Base-by-base conservation (phyloP, 2,797 vertebrate genomes). In the Aselliscus stoliczkanus region DNA sequence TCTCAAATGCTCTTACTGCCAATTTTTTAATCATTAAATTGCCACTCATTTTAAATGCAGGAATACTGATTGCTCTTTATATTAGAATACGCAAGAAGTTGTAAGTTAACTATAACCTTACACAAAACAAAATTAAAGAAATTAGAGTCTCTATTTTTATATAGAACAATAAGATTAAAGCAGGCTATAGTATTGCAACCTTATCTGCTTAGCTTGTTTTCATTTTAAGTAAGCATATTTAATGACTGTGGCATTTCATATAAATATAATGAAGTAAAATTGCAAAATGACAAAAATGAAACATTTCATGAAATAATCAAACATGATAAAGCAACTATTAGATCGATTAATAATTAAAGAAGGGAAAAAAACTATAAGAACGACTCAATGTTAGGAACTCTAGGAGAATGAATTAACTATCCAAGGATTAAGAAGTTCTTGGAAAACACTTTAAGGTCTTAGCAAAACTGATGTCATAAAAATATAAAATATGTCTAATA, bases 11-110 rank as follows among this genome's bases (percentile, higher is more conserved):
- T 62, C 14, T 86, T 54, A 82, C 54, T 82, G 31, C 12, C 39
- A 86, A n/a, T 72, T 89, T 96, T 81, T 94, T 34, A 56, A 72
- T 89, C 58, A 84, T 75, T 92, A 88, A 72, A 73, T 81, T 86
- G 56, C 21, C 47, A 69, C 29, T 83, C 50, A 77, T 50, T 82
- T 76, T 72, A 81, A 94, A 76, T 58, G 85, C 2, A 70, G 37
- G 34, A 44, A 73, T 81, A 81, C n/a, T n/a, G n/a, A n/a, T 37
- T 64, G n/a, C 20, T 83, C n/a, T 89, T 95, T 56, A 75, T 70
- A 52, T 2, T 92, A 87, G 29, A 79, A 39, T 72, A 15, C 54
- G 14, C n/a, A 88, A 31, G 12, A 93, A 88, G 4, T 89, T 62
- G 44, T 67, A 90, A 83, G 20, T 94, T 94, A 88, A 81, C 91